These are phyloP conservation scores for Xiphophorus maculatus DNA, from an alignment of 2,113 vertebrate genomes.

Conservation along the genomic window DNA sequence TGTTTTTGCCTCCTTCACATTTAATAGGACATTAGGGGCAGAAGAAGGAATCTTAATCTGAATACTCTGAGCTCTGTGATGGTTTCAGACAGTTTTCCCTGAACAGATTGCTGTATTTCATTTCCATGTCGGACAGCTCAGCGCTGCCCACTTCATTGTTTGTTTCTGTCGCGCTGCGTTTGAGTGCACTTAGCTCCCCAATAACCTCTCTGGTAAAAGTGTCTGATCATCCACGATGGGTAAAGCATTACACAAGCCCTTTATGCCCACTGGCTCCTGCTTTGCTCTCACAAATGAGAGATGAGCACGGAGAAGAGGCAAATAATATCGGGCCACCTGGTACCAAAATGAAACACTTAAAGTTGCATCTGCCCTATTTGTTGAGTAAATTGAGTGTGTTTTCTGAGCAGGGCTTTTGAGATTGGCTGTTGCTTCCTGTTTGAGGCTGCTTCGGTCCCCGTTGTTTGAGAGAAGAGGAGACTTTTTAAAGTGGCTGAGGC, in stretches of 20 bases:
- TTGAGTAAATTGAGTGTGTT: slow-evolving; percentile 47
- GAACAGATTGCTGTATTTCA: slow-evolving; percentile 75
- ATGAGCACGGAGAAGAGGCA: slow-evolving; percentile 40
- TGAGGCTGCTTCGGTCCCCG: slow-evolving; percentile 41
- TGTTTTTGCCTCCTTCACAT: neutral
- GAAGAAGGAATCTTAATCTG: slow-evolving; percentile 39
- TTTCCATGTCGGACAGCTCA: slow-evolving; percentile 59
- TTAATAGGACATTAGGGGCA: neutral
- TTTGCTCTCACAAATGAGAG: slow-evolving; percentile 24
- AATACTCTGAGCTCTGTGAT: slow-evolving; percentile 71
- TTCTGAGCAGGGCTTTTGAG: slow-evolving; percentile 22
- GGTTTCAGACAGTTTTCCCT: slow-evolving; percentile 69
- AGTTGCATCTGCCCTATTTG: slow-evolving; percentile 36
- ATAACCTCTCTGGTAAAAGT: slow-evolving; percentile 32
- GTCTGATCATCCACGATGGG: slow-evolving; percentile 57
- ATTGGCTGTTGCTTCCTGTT: slow-evolving; percentile 56
- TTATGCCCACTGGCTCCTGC: slow-evolving; percentile 30
- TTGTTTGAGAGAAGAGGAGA: slow-evolving; percentile 57
- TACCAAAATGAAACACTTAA: slow-evolving; percentile 62
- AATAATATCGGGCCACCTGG: slow-evolving; percentile 38
- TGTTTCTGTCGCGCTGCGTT: slow-evolving; percentile 38
- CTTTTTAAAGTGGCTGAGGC: slow-evolving; percentile 55
- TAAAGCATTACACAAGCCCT: slow-evolving; percentile 54
- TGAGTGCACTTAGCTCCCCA: slow-evolving; percentile 33
- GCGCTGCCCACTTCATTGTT: slow-evolving; percentile 65